Percentiles rank a stretch among this genome's conserved stretches.
Evolutionary conservation across 2,797 vertebrate species (phyloP).

Genomic region (Pangasius djambal): DNA sequence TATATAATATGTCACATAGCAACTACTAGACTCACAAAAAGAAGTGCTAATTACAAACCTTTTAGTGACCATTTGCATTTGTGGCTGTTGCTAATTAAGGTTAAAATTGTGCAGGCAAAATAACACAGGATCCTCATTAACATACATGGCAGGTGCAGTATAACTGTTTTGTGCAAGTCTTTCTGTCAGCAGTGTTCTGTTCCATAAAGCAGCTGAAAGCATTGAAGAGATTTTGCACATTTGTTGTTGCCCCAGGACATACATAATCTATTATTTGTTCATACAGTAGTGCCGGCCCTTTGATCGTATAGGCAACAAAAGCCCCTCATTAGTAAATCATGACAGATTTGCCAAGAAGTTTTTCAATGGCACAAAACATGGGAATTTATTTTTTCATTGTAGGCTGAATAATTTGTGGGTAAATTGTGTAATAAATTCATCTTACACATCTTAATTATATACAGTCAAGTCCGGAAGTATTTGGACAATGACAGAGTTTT

Average conservation of each 20-base stretch:
- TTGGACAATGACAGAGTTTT: no score
- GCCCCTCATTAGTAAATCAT: background rate
- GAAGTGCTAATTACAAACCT: background rate
- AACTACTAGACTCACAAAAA: background rate
- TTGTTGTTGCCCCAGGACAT: background rate
- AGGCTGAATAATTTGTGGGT: background rate
- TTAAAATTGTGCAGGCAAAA: background rate
- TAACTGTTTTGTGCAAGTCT: slow-evolving; percentile 4
- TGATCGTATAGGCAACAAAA: background rate
- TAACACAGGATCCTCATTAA: background rate
- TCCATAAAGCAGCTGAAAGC: background rate
- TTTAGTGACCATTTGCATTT: slow-evolving; percentile 5
- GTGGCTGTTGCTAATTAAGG: background rate
- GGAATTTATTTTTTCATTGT: background rate
- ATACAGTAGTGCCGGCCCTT: background rate
- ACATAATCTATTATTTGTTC: background rate
- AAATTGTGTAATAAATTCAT: background rate
- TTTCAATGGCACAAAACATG: background rate
- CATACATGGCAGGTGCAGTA: background rate
- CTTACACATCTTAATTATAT: background rate
- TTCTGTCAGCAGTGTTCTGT: background rate
- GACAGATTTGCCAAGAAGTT: background rate
- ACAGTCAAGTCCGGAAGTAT: no score
- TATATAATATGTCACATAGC: background rate
- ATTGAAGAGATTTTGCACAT: background rate